These are phyloP conservation scores for Gobio occitaniae DNA, from an alignment of 2,797 vertebrate genomes.

Conservation along the genomic window DNA sequence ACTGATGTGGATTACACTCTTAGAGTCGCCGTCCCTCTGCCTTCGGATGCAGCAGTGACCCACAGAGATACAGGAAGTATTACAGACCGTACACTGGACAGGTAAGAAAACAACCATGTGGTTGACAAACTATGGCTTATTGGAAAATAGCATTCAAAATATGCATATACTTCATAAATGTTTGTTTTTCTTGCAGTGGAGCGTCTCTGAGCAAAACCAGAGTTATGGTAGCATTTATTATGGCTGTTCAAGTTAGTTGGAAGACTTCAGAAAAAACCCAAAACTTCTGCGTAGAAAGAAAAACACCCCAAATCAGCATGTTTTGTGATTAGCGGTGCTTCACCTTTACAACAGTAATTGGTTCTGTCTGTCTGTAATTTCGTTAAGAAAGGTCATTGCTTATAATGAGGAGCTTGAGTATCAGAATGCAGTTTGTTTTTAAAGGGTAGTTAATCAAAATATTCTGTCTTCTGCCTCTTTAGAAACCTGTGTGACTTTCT, in stretches of 20 bases:
- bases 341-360: neutral
- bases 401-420: neutral
- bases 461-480: neutral
- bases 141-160: neutral
- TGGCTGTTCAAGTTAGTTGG: conserved; percentile 12
- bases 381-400: conserved; percentile 11
- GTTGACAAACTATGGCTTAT: neutral
- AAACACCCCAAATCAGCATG: neutral
- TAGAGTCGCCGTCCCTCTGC: conserved; percentile 32
- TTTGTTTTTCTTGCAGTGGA: conserved; percentile 79
- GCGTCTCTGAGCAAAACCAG: conserved; percentile 77
- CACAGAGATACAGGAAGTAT: conserved; percentile 79
- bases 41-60: conserved; percentile 72
- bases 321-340: neutral
- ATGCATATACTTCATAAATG: neutral
- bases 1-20: conserved; percentile 63
- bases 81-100: conserved; percentile 79
- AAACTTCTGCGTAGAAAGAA: neutral
- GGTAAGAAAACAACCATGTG: conserved; percentile 66
- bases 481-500: neutral
- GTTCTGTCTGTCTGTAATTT: neutral
- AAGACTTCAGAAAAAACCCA: neutral
- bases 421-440: conserved; percentile 1
- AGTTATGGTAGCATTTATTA: conserved; percentile 67
- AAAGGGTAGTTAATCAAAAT: neutral